Conservation (phyloP, 1,140 invertebrate genomes). For the Aphelinus atriplicis region DNA sequence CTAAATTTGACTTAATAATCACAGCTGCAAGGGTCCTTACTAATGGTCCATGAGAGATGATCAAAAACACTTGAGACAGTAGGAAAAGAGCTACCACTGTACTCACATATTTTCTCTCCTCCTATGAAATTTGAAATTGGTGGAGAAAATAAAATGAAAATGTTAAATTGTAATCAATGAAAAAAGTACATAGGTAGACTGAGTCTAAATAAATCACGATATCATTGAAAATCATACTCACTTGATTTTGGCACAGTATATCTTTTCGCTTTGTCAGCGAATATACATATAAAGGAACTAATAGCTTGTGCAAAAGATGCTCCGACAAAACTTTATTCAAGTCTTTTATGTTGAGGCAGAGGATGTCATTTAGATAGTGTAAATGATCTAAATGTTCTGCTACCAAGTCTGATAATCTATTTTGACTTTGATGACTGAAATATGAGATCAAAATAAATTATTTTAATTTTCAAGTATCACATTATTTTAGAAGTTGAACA, state of each 20-base stretch:
- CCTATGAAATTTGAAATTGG: slow-evolving; percentile 46
- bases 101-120: slow-evolving; percentile 69
- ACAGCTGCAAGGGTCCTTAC: slow-evolving; percentile 90
- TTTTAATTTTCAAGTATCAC: slow-evolving; percentile 6
- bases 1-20: slow-evolving; percentile 81
- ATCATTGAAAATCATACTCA: slow-evolving; percentile 41
- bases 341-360: slow-evolving; percentile 90
- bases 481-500: slow-evolving; percentile 17
- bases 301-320: slow-evolving; percentile 90
- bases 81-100: slow-evolving; percentile 92
- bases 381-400: slow-evolving; percentile 98
- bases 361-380: slow-evolving; percentile 98
- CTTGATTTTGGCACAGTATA: slow-evolving; percentile 58
- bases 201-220: neutral
- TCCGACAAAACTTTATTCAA: slow-evolving; percentile 96
- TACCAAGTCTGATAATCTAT: slow-evolving; percentile 91
- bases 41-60: slow-evolving; percentile 88
- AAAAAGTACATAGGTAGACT: neutral
- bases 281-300: slow-evolving; percentile 95
- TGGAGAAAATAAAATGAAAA: neutral
- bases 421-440: slow-evolving; percentile 88
- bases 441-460: slow-evolving; percentile 18
- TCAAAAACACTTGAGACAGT: slow-evolving; percentile 95
- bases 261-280: slow-evolving; percentile 74
- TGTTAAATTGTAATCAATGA: neutral